A percentile compares a stretch with the other conserved stretches of the same genome.
phyloP scores from a whole-genome alignment of 2,797 vertebrate species.

The Cryptoblepharus egeriae region DNA sequence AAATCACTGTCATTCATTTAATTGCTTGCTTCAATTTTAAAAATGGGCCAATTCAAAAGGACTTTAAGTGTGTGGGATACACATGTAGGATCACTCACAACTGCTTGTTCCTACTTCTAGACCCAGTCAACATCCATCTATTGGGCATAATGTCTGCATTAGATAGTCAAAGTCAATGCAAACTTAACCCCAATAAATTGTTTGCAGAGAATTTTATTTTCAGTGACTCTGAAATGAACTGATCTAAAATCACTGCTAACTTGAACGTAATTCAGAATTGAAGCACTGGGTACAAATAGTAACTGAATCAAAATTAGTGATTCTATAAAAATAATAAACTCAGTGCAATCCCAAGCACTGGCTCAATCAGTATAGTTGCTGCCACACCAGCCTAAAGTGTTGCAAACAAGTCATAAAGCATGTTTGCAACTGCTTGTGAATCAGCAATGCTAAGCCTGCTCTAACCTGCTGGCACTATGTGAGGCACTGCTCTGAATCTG shows the following conservation, averaged over 20 bases:
- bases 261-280: neutral
- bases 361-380: too few species aligned
- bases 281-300: neutral
- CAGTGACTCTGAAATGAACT: neutral
- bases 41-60: slow-evolving; percentile 1
- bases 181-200: neutral
- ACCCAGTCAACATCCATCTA: too few species aligned
- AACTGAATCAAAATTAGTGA: neutral
- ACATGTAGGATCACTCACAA: neutral
- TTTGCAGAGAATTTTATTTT: too few species aligned
- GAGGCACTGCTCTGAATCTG: too few species aligned
- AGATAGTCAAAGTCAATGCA: neutral
- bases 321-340: neutral
- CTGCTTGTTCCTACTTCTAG: neutral
- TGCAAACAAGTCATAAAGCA: too few species aligned
- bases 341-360: too few species aligned
- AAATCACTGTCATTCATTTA: slow-evolving; percentile 33
- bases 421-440: too few species aligned
- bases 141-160: neutral
- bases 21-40: slow-evolving; percentile 50
- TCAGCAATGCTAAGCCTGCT: too few species aligned
- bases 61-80: neutral
- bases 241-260: neutral
- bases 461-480: too few species aligned
- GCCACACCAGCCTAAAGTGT: too few species aligned